phyloP scores from a whole-genome alignment of 1,140 invertebrate species.

The Drosophila pruinosa region DNA sequence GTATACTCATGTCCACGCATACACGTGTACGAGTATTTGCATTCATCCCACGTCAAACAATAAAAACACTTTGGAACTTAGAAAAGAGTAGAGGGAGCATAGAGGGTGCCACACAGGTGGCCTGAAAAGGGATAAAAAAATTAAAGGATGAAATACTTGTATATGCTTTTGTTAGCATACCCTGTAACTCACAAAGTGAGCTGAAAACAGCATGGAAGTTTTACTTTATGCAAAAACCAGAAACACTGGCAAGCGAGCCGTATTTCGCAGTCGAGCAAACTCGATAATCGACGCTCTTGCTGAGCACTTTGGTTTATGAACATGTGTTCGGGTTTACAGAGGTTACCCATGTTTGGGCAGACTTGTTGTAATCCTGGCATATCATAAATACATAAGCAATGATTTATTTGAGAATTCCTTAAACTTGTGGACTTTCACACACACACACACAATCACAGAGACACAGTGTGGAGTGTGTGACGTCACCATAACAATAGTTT shows the following conservation, averaged over 20 bases:
- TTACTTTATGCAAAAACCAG: too few relatives aligned
- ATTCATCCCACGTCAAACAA: constrained; percentile 23
- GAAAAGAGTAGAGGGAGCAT: background rate
- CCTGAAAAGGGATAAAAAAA: background rate
- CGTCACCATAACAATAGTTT: background rate
- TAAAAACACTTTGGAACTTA: constrained; percentile 25
- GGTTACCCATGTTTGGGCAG: too few relatives aligned
- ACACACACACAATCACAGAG: background rate
- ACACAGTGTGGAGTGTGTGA: background rate
- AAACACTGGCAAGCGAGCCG: background rate
- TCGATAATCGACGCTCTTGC: background rate
- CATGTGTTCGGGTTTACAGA: background rate
- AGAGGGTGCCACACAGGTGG: background rate
- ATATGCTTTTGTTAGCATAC: background rate
- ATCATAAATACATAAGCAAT: constrained; percentile 1
- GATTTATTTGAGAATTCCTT: background rate
- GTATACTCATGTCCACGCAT: background rate
- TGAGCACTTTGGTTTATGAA: background rate
- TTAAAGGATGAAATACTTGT: background rate
- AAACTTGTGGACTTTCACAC: background rate
- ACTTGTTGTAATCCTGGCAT: background rate
- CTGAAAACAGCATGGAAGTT: too few relatives aligned
- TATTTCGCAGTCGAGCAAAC: background rate
- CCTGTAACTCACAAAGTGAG: background rate
- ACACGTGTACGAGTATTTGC: constrained; percentile 2